Base-by-base conservation (phyloP, 2,888 invertebrate species). In the Sarcophaga caerulescens region DNA sequence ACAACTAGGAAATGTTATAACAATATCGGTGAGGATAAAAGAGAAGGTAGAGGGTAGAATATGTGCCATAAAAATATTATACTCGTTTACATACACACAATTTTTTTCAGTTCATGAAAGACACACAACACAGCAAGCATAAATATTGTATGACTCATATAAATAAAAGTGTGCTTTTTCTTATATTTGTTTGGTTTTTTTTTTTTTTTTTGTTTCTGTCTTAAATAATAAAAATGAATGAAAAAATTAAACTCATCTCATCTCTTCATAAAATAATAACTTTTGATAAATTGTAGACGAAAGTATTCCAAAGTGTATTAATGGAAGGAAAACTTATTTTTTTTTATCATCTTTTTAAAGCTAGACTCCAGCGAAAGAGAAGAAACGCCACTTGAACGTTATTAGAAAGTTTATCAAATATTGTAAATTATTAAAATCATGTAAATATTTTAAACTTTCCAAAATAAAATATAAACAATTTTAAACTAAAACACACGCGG, bases 231-330 rank as follows among this genome's bases (percentile, higher is more conserved):
- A n/a, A 73, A 84, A 35, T 57, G 35, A 84, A 87, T 82, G 80
- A 87, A 77, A 76, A 85, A 52, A 52, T 52, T 88, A 77, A 88
- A 86, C 76, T 84, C 87, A 84, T 80, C 88, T 86, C 84, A 87
- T 87, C 82, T 81, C 82, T 82, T 69, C 60, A 47, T 66, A 59
- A 80, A 35, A 35, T 83, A 87, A 83, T 80, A 77, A 69, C 25
- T 60, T 23, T 35, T n/a, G 47, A 69, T 14, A 25, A 63, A 35
- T 44, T 63, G 19, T 52, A 14, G 17, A 52, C 8, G 52, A 52
- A 59, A 45, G 6, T 45, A 47, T 73, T 71, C 45, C 23, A 62
- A 76, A 70, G 57, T 21, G 44, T 65, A 63, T 45, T 59, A 78
- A 74, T 73, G 45, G 47, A 79, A 81, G 65, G n/a, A 23, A 78